Conservation (phyloP, 2,797 vertebrate genomes). For the Coreius guichenoti region DNA sequence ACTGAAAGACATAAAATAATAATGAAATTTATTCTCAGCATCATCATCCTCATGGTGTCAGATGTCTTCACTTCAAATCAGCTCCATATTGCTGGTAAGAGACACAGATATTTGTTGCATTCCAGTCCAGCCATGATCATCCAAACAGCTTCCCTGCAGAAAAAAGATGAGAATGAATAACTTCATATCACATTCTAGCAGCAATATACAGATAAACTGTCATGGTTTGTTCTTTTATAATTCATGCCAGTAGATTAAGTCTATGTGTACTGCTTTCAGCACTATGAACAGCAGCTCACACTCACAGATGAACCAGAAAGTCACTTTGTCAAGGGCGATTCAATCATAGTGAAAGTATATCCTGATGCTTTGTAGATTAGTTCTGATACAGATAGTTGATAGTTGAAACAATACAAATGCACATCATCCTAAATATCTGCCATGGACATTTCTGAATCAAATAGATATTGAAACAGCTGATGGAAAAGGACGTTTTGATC, state of each 20-base stretch:
- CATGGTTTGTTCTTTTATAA: not conserved
- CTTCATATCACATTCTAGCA: not conserved
- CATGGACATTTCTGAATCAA: not conserved
- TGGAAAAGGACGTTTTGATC: not conserved
- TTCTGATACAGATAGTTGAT: not conserved
- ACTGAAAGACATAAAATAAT: constrained; percentile 79
- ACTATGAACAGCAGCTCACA: constrained; percentile 52
- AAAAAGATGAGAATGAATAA: constrained; percentile 2
- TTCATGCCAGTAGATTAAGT: constrained; percentile 1
- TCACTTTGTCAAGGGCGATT: not conserved
- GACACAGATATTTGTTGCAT: constrained; percentile 64
- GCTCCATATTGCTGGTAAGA: constrained; percentile 62
- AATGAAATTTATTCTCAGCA: constrained; percentile 78
- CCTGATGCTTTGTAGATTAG: not conserved
- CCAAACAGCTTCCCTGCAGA: constrained; percentile 11
- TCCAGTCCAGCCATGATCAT: constrained; percentile 51
- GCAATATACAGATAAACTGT: not conserved
- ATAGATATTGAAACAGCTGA: not conserved
- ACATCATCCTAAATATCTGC: not conserved
- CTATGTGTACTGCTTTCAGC: constrained; percentile 29
- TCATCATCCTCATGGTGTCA: constrained; percentile 76
- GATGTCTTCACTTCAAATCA: constrained; percentile 69
- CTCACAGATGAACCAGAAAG: not conserved
- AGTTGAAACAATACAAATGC: not conserved
- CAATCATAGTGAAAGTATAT: not conserved